A percentile compares a stretch with the other conserved stretches of the same genome.
phyloP scores from a whole-genome alignment of 2,797 vertebrate species.

The Aulostomus chinensis region DNA sequence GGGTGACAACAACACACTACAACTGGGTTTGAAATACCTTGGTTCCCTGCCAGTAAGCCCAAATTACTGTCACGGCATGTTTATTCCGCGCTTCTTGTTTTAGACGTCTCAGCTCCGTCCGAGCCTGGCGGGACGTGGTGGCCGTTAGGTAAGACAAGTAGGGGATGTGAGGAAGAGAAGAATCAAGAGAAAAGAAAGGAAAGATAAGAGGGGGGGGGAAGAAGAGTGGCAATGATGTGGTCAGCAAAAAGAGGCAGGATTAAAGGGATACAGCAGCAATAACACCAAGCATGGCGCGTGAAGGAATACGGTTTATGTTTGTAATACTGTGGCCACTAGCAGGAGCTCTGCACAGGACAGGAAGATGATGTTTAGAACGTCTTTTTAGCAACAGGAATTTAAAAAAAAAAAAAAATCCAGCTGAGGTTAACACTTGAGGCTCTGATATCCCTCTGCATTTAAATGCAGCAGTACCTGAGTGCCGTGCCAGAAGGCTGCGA shows the following conservation, averaged over 20 bases:
- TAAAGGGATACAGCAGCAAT: slow-evolving; percentile 49
- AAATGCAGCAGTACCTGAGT: slow-evolving; percentile 84
- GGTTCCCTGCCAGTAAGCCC: slow-evolving; percentile 98
- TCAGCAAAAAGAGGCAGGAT: slow-evolving; percentile 52
- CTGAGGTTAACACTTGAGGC: too few species aligned
- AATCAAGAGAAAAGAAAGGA: slow-evolving; percentile 24
- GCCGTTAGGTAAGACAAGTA: slow-evolving; percentile 52
- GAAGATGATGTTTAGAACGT: not conserved
- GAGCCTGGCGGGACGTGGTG: slow-evolving; percentile 85
- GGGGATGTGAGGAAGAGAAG: slow-evolving; percentile 41
- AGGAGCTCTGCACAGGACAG: slow-evolving; percentile 2
- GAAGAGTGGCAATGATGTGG: slow-evolving; percentile 51
- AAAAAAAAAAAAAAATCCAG: too few species aligned
- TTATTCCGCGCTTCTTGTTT: slow-evolving; percentile 95
- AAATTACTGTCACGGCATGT: slow-evolving; percentile 97
- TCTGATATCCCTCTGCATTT: too few species aligned
- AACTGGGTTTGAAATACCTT: slow-evolving; percentile 88
- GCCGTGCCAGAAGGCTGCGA: slow-evolving; percentile 93
- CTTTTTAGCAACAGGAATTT: too few species aligned
- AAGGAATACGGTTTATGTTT: too few species aligned
- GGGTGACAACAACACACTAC: slow-evolving; percentile 51
- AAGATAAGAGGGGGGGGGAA: not conserved
- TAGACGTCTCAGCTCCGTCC: slow-evolving; percentile 94
- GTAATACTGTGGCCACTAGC: slow-evolving; percentile 27
- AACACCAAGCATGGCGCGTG: slow-evolving; percentile 33